Percentiles rank a stretch among this genome's conserved stretches.
phyloP scores from a whole-genome alignment of 2,113 vertebrate genomes.

The Xyrauchen texanus region DNA sequence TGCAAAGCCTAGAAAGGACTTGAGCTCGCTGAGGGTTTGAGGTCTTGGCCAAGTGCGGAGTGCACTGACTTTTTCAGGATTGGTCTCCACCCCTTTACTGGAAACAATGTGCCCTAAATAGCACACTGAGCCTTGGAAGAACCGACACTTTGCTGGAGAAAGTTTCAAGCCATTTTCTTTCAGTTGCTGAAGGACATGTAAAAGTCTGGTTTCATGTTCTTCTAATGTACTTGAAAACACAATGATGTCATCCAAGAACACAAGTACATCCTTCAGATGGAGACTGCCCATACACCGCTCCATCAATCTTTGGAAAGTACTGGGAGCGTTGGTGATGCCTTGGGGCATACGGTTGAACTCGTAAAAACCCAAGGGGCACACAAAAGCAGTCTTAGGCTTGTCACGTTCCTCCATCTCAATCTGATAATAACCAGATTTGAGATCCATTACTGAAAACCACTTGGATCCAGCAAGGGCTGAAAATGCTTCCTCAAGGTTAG shows the following conservation, averaged over 20 bases:
- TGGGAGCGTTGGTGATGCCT: too few species aligned
- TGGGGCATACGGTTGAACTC: too few species aligned
- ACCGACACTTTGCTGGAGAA: too few species aligned
- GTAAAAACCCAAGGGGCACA: background rate
- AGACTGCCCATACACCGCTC: too few species aligned
- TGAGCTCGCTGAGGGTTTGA: background rate
- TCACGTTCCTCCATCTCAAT: background rate
- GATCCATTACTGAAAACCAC: conserved; percentile 22
- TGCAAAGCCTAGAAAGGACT: background rate
- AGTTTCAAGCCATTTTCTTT: too few species aligned
- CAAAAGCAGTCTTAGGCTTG: background rate
- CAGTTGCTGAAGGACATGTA: too few species aligned
- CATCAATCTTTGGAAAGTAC: too few species aligned
- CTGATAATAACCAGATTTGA: conserved; percentile 5
- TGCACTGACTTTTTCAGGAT: background rate
- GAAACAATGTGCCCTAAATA: background rate
- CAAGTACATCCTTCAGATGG: too few species aligned
- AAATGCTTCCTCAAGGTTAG: conserved; percentile 25
- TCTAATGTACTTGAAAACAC: too few species aligned
- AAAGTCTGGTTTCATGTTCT: too few species aligned
- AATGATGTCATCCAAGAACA: too few species aligned
- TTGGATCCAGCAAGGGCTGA: background rate
- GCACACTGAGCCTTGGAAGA: too few species aligned
- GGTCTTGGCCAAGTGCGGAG: background rate
- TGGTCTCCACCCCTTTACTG: background rate